phyloP scores from a whole-genome alignment of 2,797 vertebrate genomes.

The Myotis pilosus region DNA sequence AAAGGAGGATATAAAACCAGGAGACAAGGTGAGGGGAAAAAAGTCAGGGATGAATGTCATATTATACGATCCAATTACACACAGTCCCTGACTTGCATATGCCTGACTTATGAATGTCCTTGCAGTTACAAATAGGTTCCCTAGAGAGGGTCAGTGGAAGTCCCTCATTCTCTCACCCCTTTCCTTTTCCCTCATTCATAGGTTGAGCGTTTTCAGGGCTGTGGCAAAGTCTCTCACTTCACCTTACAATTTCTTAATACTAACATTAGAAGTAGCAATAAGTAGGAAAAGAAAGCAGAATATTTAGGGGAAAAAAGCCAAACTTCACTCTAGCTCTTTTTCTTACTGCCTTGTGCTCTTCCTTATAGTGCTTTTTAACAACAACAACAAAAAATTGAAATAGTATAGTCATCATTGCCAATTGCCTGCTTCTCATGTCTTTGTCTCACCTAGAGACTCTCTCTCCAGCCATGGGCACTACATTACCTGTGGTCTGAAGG shows the following conservation, averaged over 20 bases:
- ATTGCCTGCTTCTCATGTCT: background rate
- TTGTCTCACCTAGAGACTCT: background rate
- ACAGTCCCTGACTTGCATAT: slow-evolving; percentile 69
- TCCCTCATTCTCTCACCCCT: background rate
- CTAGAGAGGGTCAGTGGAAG: slow-evolving; percentile 36
- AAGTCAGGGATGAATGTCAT: slow-evolving; percentile 78
- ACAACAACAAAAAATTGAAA: background rate
- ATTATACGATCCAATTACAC: slow-evolving; percentile 79
- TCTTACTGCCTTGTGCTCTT: background rate
- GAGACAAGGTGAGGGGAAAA: slow-evolving; percentile 69
- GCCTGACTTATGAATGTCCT: slow-evolving; percentile 76
- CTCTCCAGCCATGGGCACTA: background rate
- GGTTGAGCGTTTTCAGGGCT: background rate
- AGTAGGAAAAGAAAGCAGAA: background rate
- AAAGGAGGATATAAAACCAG: slow-evolving; percentile 76
- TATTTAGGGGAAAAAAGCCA: background rate
- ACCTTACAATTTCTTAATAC: background rate
- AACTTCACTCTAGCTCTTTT: background rate
- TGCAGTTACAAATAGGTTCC: slow-evolving; percentile 65
- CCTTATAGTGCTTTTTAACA: background rate
- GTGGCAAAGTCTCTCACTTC: background rate
- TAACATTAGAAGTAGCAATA: background rate
- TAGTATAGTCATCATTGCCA: background rate
- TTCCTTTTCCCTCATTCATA: background rate
- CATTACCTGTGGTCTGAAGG: fast-evolving